A percentile compares a stretch with the other conserved stretches of the same genome.
These are phyloP conservation scores for Columbina picui DNA, from an alignment of 2,113 vertebrate genomes.

Conservation along the genomic window DNA sequence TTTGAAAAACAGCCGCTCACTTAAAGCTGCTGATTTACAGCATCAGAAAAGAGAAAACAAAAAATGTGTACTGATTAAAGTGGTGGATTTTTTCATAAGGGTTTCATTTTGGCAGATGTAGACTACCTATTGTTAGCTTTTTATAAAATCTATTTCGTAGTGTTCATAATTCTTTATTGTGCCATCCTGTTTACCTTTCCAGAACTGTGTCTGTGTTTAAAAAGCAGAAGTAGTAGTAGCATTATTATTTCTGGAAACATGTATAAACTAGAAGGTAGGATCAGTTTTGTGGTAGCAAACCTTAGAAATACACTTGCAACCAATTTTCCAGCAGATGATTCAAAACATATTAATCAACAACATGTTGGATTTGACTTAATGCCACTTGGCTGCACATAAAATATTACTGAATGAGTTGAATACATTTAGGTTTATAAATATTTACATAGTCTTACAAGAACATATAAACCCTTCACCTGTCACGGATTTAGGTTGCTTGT, in stretches of 20 bases:
- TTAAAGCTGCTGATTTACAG: neutral
- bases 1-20: neutral
- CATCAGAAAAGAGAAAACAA: neutral
- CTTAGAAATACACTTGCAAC: neutral
- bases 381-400: neutral
- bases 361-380: neutral
- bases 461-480: neutral
- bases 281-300: neutral
- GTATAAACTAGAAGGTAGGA: neutral
- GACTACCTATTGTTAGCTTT: neutral
- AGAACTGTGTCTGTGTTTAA: neutral
- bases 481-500: neutral
- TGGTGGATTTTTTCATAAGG: neutral
- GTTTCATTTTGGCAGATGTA: neutral
- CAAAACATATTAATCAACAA: neutral
- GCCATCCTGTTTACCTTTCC: neutral
- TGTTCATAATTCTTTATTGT: neutral
- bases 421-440: neutral
- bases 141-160: neutral
- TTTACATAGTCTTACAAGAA: neutral
- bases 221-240: neutral
- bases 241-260: neutral
- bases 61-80: neutral
- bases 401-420: neutral
- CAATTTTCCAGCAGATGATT: neutral